phyloP scores from a whole-genome alignment of 2,888 invertebrate species.

The Dichetophora obliterata region DNA sequence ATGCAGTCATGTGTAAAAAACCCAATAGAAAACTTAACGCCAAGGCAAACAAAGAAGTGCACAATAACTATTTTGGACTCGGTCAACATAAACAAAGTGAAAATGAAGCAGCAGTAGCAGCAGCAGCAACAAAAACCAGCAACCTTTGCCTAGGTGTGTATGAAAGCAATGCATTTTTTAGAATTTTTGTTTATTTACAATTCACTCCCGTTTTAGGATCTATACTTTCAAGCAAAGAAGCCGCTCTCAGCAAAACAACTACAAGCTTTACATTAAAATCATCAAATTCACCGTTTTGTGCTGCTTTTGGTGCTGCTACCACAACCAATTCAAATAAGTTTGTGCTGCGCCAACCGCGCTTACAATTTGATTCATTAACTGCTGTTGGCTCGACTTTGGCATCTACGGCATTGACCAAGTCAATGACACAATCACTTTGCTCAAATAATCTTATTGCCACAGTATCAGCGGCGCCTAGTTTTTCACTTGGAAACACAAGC shows the following conservation, averaged over 20 bases:
- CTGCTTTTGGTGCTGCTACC: conserved; percentile 37
- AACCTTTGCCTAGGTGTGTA: conserved; percentile 17
- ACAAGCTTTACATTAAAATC: not conserved
- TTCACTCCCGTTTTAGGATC: not conserved
- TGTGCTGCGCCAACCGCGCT: conserved; percentile 64
- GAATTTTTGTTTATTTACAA: not conserved
- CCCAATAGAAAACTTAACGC: conserved; percentile 20
- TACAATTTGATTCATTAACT: conserved; percentile 61
- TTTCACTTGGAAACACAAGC: conserved; percentile 10
- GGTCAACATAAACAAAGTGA: not conserved
- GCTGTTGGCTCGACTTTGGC: not conserved
- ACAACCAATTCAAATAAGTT: conserved; percentile 56
- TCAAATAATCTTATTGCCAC: not conserved
- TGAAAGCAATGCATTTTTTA: not conserved
- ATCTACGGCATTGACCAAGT: conserved; percentile 33
- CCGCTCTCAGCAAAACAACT: conserved; percentile 25
- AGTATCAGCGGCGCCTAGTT: not conserved
- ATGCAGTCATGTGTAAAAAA: conserved; percentile 70
- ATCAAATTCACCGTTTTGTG: conserved; percentile 23
- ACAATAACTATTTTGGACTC: conserved; percentile 61
- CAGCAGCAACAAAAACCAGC: conserved; percentile 35
- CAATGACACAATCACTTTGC: conserved; percentile 23
- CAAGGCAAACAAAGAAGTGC: conserved; percentile 39
- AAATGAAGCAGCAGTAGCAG: not conserved
- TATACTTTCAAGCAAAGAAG: conserved; percentile 47